These are phyloP conservation scores for Drosophila dunni DNA, from an alignment of 1,140 invertebrate species.

Conservation along the genomic window DNA sequence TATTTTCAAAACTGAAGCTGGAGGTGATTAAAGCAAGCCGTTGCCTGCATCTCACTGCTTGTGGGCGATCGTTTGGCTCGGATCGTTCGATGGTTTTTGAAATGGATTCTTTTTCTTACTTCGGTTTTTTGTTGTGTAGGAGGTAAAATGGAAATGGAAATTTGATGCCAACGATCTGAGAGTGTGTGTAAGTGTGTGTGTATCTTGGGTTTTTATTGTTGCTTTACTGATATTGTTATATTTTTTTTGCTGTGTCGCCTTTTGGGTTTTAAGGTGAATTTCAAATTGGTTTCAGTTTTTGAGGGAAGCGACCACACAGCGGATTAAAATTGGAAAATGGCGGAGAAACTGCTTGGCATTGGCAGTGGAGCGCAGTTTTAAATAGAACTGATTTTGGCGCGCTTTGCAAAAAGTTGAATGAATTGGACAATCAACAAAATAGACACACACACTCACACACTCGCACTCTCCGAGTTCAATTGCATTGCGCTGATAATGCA, in stretches of 20 bases:
- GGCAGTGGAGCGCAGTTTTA: conserved; percentile 29
- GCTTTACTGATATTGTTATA: conserved; percentile 24
- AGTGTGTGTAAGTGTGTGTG: conserved; percentile 9
- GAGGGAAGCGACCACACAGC: conserved; percentile 66
- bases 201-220: conserved; percentile 17
- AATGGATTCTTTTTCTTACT: background rate
- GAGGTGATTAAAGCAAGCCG: conserved; percentile 46
- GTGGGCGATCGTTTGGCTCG: conserved; percentile 9
- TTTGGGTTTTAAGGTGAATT: conserved; percentile 54
- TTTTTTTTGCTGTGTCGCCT: conserved; percentile 38
- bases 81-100: conserved; percentile 2
- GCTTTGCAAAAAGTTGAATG: conserved; percentile 62
- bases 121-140: conserved; percentile 43
- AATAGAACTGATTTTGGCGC: conserved; percentile 62
- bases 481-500: conserved; percentile 73
- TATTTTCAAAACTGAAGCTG: conserved; percentile 51
- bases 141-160: conserved; percentile 47
- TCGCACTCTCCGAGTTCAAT: conserved; percentile 48
- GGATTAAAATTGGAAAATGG: conserved; percentile 54
- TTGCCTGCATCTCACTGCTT: conserved; percentile 29
- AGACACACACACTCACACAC: conserved; percentile 21
- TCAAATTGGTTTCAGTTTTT: conserved; percentile 2
- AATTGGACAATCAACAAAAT: conserved; percentile 28
- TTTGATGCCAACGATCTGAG: conserved; percentile 6
- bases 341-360: conserved; percentile 37